These are phyloP conservation scores for Acanthosoma haemorrhoidale DNA, from an alignment of 2,888 invertebrate species.

Conservation along the genomic window DNA sequence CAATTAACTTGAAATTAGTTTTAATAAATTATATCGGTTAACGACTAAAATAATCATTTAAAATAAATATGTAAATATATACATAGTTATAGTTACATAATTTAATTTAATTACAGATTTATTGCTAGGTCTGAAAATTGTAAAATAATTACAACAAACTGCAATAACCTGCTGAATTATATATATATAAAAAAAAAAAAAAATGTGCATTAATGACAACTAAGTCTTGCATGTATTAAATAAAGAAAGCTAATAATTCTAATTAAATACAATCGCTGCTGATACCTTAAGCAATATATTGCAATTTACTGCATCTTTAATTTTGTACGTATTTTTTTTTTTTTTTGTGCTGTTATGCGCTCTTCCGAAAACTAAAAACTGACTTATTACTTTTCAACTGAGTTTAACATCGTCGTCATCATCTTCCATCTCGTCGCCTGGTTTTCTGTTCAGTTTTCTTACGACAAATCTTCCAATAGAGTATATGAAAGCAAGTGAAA, in stretches of 20 bases:
- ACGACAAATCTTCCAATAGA: slow-evolving; percentile 44
- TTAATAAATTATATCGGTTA: no score
- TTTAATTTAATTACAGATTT: background rate
- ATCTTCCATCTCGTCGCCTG: background rate
- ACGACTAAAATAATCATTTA: no score
- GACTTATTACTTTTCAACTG: slow-evolving; percentile 14
- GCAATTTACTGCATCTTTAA: background rate
- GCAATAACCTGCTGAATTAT: no score
- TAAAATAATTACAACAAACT: no score
- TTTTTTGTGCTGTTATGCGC: slow-evolving; percentile 4
- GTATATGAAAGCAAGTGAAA: slow-evolving; percentile 50
- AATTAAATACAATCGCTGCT: background rate
- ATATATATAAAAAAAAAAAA: background rate
- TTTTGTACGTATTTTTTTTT: background rate
- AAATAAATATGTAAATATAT: slow-evolving; percentile 7
- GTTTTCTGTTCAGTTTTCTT: background rate
- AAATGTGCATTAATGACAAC: background rate
- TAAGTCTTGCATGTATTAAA: background rate
- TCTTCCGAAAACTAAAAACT: background rate
- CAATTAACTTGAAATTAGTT: no score
- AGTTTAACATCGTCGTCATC: slow-evolving; percentile 28
- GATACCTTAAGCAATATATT: background rate
- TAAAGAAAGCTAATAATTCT: background rate
- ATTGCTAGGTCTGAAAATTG: background rate
- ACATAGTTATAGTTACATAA: background rate